Percentiles rank a stretch among this genome's conserved stretches.
phyloP scores from a whole-genome alignment of 2,888 invertebrate genomes.

The Caenorhabditis sp. region DNA sequence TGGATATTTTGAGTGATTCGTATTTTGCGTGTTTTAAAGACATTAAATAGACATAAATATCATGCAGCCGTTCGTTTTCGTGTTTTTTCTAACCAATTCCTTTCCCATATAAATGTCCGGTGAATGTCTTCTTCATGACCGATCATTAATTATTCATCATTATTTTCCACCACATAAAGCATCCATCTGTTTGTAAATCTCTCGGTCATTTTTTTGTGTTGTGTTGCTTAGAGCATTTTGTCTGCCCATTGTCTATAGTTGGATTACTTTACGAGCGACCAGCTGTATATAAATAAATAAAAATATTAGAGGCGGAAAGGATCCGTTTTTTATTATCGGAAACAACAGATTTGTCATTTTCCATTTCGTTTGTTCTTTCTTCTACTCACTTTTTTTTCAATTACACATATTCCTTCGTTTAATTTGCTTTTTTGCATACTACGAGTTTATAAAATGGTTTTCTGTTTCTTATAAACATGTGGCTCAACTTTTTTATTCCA shows the following conservation, averaged over 20 bases:
- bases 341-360: constrained; percentile 35
- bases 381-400: background rate
- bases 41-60: background rate
- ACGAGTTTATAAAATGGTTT: too few species aligned
- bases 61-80: background rate
- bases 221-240: background rate
- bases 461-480: too few species aligned
- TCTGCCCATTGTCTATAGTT: constrained; percentile 21
- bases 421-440: too few species aligned
- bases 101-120: background rate
- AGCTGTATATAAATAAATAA: constrained; percentile 1
- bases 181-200: constrained; percentile 21
- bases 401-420: background rate
- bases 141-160: constrained; percentile 39
- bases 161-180: constrained; percentile 17
- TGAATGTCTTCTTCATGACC: constrained; percentile 26
- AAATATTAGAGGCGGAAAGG: background rate
- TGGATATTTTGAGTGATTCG: background rate
- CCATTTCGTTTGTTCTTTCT: background rate
- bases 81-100: background rate
- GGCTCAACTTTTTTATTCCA: too few species aligned
- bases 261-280: constrained; percentile 30
- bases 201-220: constrained; percentile 1
- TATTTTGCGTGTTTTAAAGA: background rate
- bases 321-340: constrained; percentile 19